A percentile compares a stretch with the other conserved stretches of the same genome.
Evolutionary conservation across 2,888 invertebrate species (phyloP).

Genomic region (Eupithecia vulgata): DNA sequence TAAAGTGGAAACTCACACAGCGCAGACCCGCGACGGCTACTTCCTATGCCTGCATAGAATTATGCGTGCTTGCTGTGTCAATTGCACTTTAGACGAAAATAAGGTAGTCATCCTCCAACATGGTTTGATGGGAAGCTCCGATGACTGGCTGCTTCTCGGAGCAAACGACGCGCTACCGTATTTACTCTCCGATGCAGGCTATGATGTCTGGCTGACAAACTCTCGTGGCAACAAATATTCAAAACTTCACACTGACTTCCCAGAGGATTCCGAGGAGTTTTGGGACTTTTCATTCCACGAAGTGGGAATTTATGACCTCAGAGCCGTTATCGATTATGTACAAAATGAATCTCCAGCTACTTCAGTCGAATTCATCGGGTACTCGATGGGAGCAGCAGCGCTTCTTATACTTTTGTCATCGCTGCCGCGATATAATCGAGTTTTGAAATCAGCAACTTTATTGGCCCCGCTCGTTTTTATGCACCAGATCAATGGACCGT

Average conservation of each 20-base stretch:
- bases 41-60: constrained; percentile 56
- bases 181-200: constrained; percentile 77
- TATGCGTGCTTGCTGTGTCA: constrained; percentile 19
- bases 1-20: constrained; percentile 51
- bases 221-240: constrained; percentile 63
- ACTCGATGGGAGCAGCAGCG: constrained; percentile 62
- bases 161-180: constrained; percentile 55
- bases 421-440: constrained; percentile 52
- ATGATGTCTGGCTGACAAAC: constrained; percentile 84
- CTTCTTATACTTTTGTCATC: constrained; percentile 56
- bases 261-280: constrained; percentile 44
- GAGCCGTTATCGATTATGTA: constrained; percentile 56
- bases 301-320: constrained; percentile 60
- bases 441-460: constrained; percentile 53
- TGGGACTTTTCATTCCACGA: constrained; percentile 68
- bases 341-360: constrained; percentile 30
- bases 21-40: constrained; percentile 58
- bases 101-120: constrained; percentile 55
- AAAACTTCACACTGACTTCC: constrained; percentile 44
- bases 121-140: constrained; percentile 60
- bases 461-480: constrained; percentile 62
- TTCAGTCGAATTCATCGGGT: constrained; percentile 55
- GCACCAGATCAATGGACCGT: constrained; percentile 55
- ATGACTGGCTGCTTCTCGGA: constrained; percentile 61
- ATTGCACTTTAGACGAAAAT: constrained; percentile 20